These are phyloP conservation scores for Calidris pugnax DNA, from an alignment of 2,113 vertebrate species.

Conservation along the genomic window DNA sequence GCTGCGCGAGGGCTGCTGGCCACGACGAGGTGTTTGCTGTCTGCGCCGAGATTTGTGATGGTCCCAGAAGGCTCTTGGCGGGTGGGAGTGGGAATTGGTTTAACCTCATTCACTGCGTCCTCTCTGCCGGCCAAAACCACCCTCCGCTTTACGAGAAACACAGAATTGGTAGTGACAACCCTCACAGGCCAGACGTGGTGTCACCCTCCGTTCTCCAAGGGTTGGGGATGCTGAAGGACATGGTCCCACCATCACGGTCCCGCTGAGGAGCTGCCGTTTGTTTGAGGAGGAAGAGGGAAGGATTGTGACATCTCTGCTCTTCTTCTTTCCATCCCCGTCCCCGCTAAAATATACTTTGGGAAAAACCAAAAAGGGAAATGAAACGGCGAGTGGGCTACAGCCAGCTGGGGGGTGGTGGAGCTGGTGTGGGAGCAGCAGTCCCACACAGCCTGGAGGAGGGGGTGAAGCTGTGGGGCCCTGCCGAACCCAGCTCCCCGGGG, in stretches of 20 bases:
- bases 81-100: neutral
- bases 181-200: fast-evolving
- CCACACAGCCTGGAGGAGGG: neutral
- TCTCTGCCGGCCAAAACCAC: constrained; percentile 2
- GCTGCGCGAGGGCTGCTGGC: neutral
- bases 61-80: neutral
- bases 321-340: neutral
- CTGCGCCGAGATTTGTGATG: neutral
- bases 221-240: neutral
- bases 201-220: fast-evolving
- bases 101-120: neutral
- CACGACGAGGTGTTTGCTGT: neutral
- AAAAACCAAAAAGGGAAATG: neutral
- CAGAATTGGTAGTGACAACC: neutral
- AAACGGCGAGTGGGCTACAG: fast-evolving
- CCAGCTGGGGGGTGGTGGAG: neutral
- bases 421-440: neutral
- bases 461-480: neutral
- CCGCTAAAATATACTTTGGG: neutral
- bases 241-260: fast-evolving
- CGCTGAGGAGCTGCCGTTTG: neutral
- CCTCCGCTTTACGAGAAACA: neutral
- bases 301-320: neutral
- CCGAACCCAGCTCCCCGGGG: neutral
- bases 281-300: neutral